phyloP scores from a whole-genome alignment of 2,888 invertebrate species.

The Stenurella melanura region DNA sequence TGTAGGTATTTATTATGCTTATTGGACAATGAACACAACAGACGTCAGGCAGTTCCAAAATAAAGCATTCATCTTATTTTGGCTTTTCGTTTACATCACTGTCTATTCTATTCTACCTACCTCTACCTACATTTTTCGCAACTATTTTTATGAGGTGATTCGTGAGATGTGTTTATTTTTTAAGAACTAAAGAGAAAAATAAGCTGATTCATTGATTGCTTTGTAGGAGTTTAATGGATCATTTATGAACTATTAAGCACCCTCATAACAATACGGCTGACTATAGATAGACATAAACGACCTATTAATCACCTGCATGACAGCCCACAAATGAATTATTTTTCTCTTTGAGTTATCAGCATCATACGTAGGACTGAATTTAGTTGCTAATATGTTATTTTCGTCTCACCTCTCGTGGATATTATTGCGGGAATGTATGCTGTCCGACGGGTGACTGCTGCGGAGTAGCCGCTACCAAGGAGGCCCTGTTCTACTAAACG shows the following conservation, averaged over 20 bases:
- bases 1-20: neutral
- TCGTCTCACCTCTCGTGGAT: no score
- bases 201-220: constrained; percentile 7
- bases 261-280: neutral
- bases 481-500: no score
- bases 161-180: constrained; percentile 22
- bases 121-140: constrained; percentile 19
- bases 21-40: neutral
- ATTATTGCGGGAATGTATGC: no score
- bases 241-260: constrained; percentile 1
- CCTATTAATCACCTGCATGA: neutral
- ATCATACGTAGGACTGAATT: neutral
- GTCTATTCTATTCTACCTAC: constrained; percentile 27
- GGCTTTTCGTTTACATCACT: constrained; percentile 20
- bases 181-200: constrained; percentile 2
- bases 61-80: constrained; percentile 14
- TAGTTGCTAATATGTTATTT: no score
- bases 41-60: constrained; percentile 3
- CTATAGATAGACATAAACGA: neutral
- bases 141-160: constrained; percentile 25
- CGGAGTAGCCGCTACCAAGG: no score
- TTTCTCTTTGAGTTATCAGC: neutral
- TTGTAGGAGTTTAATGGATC: neutral
- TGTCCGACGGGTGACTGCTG: no score
- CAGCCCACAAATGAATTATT: neutral